A percentile compares a stretch with the other conserved stretches of the same genome.
phyloP scores from a whole-genome alignment of 2,113 vertebrate species.

The Noturus placidus region DNA sequence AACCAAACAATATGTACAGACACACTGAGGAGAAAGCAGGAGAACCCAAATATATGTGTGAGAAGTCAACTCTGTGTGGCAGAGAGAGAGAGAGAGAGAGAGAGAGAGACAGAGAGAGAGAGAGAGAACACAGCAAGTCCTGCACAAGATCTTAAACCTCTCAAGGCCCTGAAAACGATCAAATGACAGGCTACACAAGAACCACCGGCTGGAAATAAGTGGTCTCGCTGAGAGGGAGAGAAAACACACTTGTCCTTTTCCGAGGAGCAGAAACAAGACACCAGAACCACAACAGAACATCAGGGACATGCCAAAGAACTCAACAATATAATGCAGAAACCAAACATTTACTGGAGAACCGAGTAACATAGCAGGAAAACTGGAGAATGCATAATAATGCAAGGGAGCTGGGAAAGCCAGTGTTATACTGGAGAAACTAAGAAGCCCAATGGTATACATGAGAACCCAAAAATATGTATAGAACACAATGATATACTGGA shows the following conservation, averaged over 20 bases:
- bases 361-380: not conserved
- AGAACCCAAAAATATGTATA: not conserved
- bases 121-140: constrained; percentile 17
- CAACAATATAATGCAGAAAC: constrained; percentile 8
- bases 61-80: constrained; percentile 57
- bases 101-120: constrained; percentile 12
- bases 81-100: constrained; percentile 18
- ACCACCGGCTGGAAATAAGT: constrained; percentile 64
- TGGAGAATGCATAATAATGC: not conserved
- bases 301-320: constrained; percentile 25
- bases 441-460: not conserved
- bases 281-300: constrained; percentile 59
- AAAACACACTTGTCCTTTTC: constrained; percentile 69
- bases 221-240: constrained; percentile 57
- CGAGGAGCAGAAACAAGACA: constrained; percentile 54
- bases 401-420: not conserved
- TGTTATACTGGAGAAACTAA: not conserved
- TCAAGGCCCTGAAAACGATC: constrained; percentile 59
- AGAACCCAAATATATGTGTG: constrained; percentile 13
- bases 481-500: not conserved
- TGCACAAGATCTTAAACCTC: constrained; percentile 54
- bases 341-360: not conserved
- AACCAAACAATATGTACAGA: not conserved
- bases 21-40: not conserved
- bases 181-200: constrained; percentile 67